A percentile compares a stretch with the other conserved stretches of the same genome.
These are phyloP conservation scores for Spodoptera littoralis DNA, from an alignment of 2,888 invertebrate genomes.

Conservation along the genomic window DNA sequence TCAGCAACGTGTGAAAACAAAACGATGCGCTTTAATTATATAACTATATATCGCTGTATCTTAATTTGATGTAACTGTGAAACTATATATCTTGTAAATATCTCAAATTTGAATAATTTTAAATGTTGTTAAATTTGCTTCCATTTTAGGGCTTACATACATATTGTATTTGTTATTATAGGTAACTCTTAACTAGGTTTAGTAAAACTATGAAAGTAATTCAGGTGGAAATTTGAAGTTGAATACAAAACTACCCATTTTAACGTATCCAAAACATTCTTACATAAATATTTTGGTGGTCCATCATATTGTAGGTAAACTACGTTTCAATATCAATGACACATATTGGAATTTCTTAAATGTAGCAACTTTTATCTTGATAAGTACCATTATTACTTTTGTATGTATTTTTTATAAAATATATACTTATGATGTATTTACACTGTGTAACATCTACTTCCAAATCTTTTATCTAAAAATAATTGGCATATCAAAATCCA, in stretches of 20 bases:
- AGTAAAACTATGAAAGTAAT: conserved; percentile 66
- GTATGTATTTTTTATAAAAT: conserved; percentile 88
- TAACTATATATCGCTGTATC: conserved; percentile 67
- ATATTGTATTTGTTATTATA: conserved; percentile 81
- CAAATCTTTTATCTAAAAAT: conserved; percentile 79
- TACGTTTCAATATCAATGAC: conserved; percentile 84
- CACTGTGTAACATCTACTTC: conserved; percentile 83
- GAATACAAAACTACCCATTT: conserved; percentile 46
- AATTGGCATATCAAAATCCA: conserved; percentile 89
- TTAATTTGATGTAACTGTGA: conserved; percentile 77
- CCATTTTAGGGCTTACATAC: conserved; percentile 82
- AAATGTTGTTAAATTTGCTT: conserved; percentile 86
- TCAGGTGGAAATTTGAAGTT: conserved; percentile 47
- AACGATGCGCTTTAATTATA: conserved; percentile 86
- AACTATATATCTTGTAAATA: conserved; percentile 80
- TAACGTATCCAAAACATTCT: conserved; percentile 59
- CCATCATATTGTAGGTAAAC: conserved; percentile 79
- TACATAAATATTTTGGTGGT: conserved; percentile 73
- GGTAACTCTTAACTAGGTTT: conserved; percentile 74
- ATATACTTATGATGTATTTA: conserved; percentile 85
- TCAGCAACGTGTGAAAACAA: conserved; percentile 83
- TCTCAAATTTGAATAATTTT: conserved; percentile 76
- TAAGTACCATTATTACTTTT: conserved; percentile 79
- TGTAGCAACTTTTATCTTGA: conserved; percentile 76
- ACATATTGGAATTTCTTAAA: conserved; percentile 83